Conservation (phyloP, 2,113 vertebrate genomes). For the Daphoenositta chrysoptera region DNA sequence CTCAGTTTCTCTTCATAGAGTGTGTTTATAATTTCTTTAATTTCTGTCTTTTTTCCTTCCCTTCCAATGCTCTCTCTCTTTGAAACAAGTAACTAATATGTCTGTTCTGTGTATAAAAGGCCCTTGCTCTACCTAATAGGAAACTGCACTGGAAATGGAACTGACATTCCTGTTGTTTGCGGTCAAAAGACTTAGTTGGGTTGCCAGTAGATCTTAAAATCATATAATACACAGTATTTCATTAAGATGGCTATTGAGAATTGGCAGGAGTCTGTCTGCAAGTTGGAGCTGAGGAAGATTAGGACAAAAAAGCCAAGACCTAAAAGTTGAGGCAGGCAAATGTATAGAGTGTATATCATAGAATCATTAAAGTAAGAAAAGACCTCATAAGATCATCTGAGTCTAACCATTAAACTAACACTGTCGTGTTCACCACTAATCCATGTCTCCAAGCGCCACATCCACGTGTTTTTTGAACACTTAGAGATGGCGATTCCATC, state of each 20-base stretch:
- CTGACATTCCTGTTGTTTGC: not conserved
- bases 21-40: not conserved
- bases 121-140: not conserved
- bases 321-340: not conserved
- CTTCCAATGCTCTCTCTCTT: not conserved
- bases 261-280: not conserved
- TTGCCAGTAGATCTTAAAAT: not conserved
- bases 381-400: rapidly evolving
- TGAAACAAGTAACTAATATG: not conserved
- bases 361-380: not conserved
- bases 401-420: not conserved
- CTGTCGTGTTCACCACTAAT: not conserved
- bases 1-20: not conserved
- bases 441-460: not conserved
- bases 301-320: not conserved
- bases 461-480: not conserved
- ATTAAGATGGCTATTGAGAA: not conserved
- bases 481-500: not conserved
- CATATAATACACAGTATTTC: not conserved
- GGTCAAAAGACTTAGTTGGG: not conserved
- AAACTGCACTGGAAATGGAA: not conserved
- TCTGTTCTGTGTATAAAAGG: not conserved
- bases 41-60: not conserved
- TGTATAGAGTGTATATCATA: not conserved
- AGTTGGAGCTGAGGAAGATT: not conserved